A percentile compares a stretch with the other conserved stretches of the same genome.
phyloP scores from a whole-genome alignment of 2,797 vertebrate species.

The Tokudaia tokunoshimensis region DNA sequence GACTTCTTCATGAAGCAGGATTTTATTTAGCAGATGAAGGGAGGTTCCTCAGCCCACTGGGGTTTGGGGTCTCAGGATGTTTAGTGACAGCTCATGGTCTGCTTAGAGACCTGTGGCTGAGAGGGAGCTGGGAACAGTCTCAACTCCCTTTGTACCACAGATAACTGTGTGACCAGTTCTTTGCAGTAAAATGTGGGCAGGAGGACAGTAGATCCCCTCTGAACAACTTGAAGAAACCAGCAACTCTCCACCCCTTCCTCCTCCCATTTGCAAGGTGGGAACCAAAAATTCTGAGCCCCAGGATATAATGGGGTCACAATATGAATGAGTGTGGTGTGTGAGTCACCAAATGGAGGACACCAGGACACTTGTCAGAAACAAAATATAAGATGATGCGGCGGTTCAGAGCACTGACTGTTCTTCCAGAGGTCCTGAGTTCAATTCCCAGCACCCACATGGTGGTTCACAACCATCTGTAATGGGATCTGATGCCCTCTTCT shows the following conservation, averaged over 20 bases:
- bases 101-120: neutral
- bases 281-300: conserved; percentile 6
- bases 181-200: neutral
- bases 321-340: neutral
- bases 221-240: neutral
- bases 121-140: neutral
- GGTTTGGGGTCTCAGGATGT: neutral
- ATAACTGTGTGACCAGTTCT: neutral
- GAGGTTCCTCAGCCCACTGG: neutral
- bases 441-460: neutral
- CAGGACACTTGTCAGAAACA: neutral
- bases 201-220: neutral
- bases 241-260: neutral
- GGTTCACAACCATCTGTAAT: neutral
- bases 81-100: neutral
- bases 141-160: neutral
- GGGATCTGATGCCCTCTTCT: neutral
- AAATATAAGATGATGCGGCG: neutral
- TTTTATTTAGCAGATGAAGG: neutral
- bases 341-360: conserved; percentile 42
- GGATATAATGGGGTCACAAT: neutral
- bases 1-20: conserved; percentile 75
- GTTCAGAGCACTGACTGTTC: neutral
- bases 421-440: neutral
- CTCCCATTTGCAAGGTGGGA: conserved; percentile 12